Evolutionary conservation across 2,113 vertebrate genomes (phyloP), one percentile per base, ranked within the genome.

Genomic region (Microcebus lehilahytsara): DNA sequence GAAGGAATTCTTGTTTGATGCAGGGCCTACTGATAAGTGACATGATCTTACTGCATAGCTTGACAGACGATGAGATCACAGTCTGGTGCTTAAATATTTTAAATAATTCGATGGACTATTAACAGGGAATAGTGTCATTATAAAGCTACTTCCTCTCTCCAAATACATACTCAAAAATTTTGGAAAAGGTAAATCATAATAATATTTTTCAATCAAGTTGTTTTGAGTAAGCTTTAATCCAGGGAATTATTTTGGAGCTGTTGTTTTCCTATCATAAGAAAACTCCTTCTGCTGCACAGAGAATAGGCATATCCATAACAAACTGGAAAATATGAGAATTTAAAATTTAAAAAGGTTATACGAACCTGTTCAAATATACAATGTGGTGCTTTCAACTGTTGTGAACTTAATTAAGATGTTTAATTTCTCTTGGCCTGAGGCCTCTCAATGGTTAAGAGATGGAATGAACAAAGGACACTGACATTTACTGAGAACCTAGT

Each of bases 311-410:
- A 27, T 93, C 7, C 6, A 69, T 40, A 67, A 23, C 1, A 27
- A 69, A 66, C 3, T 89, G n/a, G 34, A 56, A 75, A 64, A 75
- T 2, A 0, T 2, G 69, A 79, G 19, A 5, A 49, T 25, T 23
- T 64, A 20, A 62, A 77, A n/a, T 32, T 2, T 22, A 51, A 34
- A 34, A 30, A 89, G 9, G 9, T 40, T 16, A 42, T 32, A 9
- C 13, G 11, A 40, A 42, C 11, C 2, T 27, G 1, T 23, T 19
- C 66, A 9, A 95, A 46, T 37, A 1, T 79, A 5, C 3, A 9
- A 51, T 4, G 2, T 40, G 1, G 9, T 78, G 2, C 2, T 49
- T 20, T 77, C 4, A 0, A 72, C 30, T 32, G 6, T 2, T 64
- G 20, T 34, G 27, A 19, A 30, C 0, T 78, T 83, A 71, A 62